Conservation (phyloP, 2,888 invertebrate genomes). For the Coenonympha arcania region DNA sequence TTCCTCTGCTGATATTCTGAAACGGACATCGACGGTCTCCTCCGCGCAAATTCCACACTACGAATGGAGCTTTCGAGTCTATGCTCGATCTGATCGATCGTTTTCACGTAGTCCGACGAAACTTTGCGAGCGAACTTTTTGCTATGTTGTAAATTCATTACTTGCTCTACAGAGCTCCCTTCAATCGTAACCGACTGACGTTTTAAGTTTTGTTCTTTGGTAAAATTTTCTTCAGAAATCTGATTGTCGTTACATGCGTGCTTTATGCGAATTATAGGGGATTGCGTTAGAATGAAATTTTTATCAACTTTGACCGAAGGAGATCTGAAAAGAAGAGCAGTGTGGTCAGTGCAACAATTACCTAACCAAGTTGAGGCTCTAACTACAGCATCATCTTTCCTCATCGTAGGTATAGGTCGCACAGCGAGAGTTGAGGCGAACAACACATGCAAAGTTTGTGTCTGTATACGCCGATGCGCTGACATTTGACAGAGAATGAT, state of each 20-base stretch:
- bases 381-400: too few species aligned
- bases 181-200: conserved; percentile 32
- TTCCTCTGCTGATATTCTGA: conserved; percentile 49
- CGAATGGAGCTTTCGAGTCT: conserved; percentile 41
- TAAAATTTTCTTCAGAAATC: conserved; percentile 23
- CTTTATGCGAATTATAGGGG: conserved; percentile 28
- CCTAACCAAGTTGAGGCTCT: too few species aligned
- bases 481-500: too few species aligned
- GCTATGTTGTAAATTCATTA: conserved; percentile 49
- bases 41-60: conserved; percentile 48
- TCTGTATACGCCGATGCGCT: too few species aligned
- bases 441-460: too few species aligned
- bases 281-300: conserved; percentile 39
- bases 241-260: not conserved
- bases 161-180: conserved; percentile 38
- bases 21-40: conserved; percentile 48
- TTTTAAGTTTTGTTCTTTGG: conserved; percentile 33
- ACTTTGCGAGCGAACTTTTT: conserved; percentile 47
- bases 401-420: too few species aligned
- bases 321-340: not conserved
- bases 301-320: conserved; percentile 23
- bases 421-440: too few species aligned
- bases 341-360: too few species aligned
- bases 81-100: conserved; percentile 45
- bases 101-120: conserved; percentile 57